phyloP scores from a whole-genome alignment of 2,113 vertebrate species.

The Cathartes aura region DNA sequence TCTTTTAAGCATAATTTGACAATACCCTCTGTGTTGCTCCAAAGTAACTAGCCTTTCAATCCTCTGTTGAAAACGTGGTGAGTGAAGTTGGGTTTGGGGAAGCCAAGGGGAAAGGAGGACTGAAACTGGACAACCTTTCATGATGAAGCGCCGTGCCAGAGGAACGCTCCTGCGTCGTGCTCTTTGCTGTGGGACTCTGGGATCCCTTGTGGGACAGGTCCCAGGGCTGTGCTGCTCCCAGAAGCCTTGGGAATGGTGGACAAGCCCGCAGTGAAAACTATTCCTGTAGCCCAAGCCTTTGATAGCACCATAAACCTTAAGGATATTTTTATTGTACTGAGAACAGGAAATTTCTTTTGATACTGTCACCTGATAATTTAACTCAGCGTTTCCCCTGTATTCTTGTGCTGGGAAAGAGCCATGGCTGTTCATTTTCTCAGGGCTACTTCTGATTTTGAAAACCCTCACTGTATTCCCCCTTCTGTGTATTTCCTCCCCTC shows the following conservation, averaged over 20 bases:
- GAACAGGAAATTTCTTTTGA: not conserved
- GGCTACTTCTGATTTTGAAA: not conserved
- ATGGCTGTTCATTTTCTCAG: not conserved
- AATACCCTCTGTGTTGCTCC: not conserved
- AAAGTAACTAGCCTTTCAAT: not conserved
- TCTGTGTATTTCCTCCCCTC: not conserved
- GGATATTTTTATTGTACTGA: not conserved
- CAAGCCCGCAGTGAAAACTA: not conserved
- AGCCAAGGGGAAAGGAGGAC: not conserved
- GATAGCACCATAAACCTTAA: not conserved
- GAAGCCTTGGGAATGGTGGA: not conserved
- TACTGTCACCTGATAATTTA: not conserved
- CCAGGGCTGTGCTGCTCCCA: not conserved
- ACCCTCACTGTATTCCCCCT: not conserved
- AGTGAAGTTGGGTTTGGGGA: not conserved
- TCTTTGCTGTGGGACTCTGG: not conserved
- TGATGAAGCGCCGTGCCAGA: not conserved
- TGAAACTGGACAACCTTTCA: not conserved
- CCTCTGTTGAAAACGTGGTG: not conserved
- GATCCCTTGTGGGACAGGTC: fast-evolving
- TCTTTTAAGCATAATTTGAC: not conserved
- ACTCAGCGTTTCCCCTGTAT: not conserved
- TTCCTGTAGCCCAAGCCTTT: not conserved
- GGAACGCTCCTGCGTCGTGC: fast-evolving
- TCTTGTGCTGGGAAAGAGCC: not conserved